Base-by-base conservation (phyloP, 2,888 invertebrate species). In the Neuroscelio doddi region DNA sequence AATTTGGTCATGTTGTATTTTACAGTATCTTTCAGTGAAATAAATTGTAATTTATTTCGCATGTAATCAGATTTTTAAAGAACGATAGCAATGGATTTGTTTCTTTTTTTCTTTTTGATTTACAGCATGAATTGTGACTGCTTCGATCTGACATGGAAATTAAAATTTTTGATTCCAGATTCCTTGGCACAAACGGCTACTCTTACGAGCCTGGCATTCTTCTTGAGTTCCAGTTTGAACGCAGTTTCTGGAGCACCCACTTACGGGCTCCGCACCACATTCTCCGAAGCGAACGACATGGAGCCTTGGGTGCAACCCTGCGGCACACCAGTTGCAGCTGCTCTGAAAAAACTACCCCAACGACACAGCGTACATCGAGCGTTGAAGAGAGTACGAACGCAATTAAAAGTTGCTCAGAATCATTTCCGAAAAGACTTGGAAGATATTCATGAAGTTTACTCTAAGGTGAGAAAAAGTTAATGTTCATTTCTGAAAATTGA, bases 301-400 rank as follows among this genome's bases (percentile, higher is more conserved):
- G 77, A 82, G 56, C 79, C 81, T 26, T 85, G 85, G 85, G 65
- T 78, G 24, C 78, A 80, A 42, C 83, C 85, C 26, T 85, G 85
- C 63, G 84, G 84, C 17, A 78, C 76, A 3, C 74, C 76, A 1
- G 71, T 80, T n/a, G 73, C 75, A 1, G 73, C 75, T 9, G 74
- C 75, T 29, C 63, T 76, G 1, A 75, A 75, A 53, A 75, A 71
- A 42, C 68, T 72, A 42, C 74, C 79, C 1, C 80, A 80, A 42
- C 66, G 81, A 27, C 81, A 81, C 75, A 78, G 75, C 47, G 79
- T 80, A 5, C 82, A 82, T 65, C 70, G 78, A 17, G 75, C 80
- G 1, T 69, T 84, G 12, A 82, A 81, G 64, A 71, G 76, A 51
- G 84, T 84, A 24, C 75, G 81, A 21, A 83, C 82, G 1, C 85